Evolutionary conservation across 2,888 invertebrate species (phyloP), one percentile per base, ranked within the genome.

Genomic region (Lasioglossum morio): DNA sequence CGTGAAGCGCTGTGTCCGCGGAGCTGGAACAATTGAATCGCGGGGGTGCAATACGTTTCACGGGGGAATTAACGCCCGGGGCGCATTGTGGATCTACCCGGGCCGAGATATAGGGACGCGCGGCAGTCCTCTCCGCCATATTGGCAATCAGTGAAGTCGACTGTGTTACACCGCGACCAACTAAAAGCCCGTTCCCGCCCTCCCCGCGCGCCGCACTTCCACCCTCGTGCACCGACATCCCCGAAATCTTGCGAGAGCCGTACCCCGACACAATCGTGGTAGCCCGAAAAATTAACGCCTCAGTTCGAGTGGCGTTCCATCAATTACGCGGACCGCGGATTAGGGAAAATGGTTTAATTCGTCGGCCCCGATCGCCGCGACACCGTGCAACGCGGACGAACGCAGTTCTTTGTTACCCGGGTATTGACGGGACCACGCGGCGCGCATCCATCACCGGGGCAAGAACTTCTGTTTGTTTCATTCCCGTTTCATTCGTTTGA

Each of bases 51-150:
- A 94, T 94, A 93, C 92, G 93, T 94, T 94, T 94, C 94, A 94
- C 89, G 92, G 93, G 89, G 92, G 94, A 94, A 95, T 95, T 94
- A 94, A 94, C 94, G 94, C 94, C 93, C 91, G 93, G 91, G 92
- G 94, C 93, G 85, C 90, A 94, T 93, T 94, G 93, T 92, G 90
- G 90, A 87, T 88, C 84, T 89, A 87, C 88, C 86, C 88, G 87
- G 87, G 87, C 81, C 79, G 88, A 82, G 87, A 81, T 79, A 87
- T 83, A 82, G 79, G 82, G 77, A 57, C 57, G 72, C 57, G 72
- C 69, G 66, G 82, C 88, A 57, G 72, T 89, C 80, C 85, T 84
- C 85, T 86, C 82, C 88, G 89, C 91, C 92, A 93, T 94, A 94
- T 94, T 94, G 93, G 92, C 94, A 94, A 94, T 94, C 93, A 93